Base-by-base conservation (phyloP, 1,140 invertebrate species). In the Bombus soroeensis region DNA sequence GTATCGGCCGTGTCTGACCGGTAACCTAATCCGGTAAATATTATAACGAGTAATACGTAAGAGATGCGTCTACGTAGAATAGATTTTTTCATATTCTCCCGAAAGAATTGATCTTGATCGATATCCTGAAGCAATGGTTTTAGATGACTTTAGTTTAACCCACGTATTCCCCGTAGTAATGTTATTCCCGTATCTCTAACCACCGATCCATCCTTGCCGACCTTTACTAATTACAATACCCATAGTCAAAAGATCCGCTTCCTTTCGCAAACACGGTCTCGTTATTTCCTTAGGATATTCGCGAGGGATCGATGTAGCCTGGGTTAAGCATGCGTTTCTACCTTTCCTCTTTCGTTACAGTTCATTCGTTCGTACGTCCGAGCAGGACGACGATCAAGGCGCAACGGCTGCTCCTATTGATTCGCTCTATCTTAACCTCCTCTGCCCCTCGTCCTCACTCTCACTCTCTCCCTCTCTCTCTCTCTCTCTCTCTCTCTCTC, bases 401-500 rank as follows among this genome's bases (percentile, higher is more conserved):
- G 88, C 87, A 88, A 85, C 88, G 88, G 84, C 85, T 88, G 87
- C 70, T 34, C 53, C 88, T 94, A 94, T 94, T 92, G 93, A 94
- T 93, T 93, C 66, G 71, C 79, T 88, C 85, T 39, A 82, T 89
- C 78, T 25, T 32, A 4, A 32, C 43, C 15, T 28, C 15, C 41
- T 22, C 41, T 32, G 5, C 43, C 41, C 15, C 5, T 18, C 6
- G 22, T 3, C 6, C n/a, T 10, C 2, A 3, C 8, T 28, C n/a
- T n/a, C n/a, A n/a, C n/a, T n/a, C n/a, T n/a, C n/a, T 5, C 41
- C 3, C 22, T 47, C 62, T 78, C 41, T n/a, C 3, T 15, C 41
- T 25, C 59, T 22, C 43, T 47, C 39, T 43, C 39, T 9, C 39
- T 28, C 28, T 8, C 5, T 9, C 39, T 5, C 70, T 10, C 13